Conservation (phyloP, 2,113 vertebrate genomes). For the Tupaia tana region DNA sequence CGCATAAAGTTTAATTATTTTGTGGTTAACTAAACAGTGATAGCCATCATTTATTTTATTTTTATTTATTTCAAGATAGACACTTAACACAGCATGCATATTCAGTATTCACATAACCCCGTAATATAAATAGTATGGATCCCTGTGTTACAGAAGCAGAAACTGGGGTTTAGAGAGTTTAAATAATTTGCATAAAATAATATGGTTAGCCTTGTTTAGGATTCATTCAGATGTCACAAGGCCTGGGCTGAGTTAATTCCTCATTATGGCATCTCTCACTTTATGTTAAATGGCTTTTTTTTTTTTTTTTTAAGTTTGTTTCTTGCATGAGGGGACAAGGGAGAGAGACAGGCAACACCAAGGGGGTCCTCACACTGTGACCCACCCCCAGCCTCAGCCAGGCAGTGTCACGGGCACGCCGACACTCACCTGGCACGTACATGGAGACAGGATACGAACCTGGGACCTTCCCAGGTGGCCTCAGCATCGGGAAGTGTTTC, state of each 20-base stretch:
- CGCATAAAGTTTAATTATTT: neutral
- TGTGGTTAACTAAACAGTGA: neutral
- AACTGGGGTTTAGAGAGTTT: neutral
- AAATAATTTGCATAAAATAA: neutral
- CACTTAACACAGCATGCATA: neutral
- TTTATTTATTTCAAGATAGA: neutral
- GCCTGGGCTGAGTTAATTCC: neutral
- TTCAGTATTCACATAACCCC: neutral
- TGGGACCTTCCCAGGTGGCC: no score
- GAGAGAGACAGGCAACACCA: no score
- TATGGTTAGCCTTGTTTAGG: neutral
- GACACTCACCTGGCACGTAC: no score
- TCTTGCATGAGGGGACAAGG: no score
- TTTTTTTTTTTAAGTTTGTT: no score
- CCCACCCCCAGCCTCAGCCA: no score
- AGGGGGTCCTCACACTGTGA: no score
- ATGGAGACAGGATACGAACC: no score
- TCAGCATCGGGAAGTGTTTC: no score
- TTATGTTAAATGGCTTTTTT: no score
- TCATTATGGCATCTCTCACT: neutral
- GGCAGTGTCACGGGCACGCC: no score
- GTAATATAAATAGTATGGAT: neutral
- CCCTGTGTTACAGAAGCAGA: neutral
- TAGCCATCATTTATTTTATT: neutral
- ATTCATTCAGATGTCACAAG: neutral